phyloP scores from a whole-genome alignment of 2,888 invertebrate species.

The Caradrina kadenii region DNA sequence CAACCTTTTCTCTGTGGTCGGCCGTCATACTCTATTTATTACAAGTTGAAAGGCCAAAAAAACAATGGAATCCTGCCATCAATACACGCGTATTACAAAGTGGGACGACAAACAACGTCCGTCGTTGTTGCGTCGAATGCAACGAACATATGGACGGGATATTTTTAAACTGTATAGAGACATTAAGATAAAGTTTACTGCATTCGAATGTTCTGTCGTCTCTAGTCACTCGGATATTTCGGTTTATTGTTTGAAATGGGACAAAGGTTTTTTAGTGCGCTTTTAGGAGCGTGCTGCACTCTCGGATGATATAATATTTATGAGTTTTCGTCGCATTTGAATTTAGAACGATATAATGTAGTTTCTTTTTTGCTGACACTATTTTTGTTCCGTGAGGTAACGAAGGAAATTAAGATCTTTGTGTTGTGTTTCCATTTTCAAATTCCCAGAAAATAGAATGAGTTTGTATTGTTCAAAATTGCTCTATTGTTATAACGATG shows the following conservation, averaged over 20 bases:
- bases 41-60: slow-evolving; percentile 52
- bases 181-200: slow-evolving; percentile 86
- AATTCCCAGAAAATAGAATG: slow-evolving; percentile 10
- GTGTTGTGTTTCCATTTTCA: slow-evolving; percentile 15
- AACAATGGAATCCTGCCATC: slow-evolving; percentile 53
- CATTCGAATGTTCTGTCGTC: slow-evolving; percentile 71
- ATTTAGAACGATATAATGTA: slow-evolving; percentile 61
- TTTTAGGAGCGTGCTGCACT: slow-evolving; percentile 78
- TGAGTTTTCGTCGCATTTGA: slow-evolving; percentile 74
- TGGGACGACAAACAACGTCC: slow-evolving; percentile 60
- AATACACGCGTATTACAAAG: slow-evolving; percentile 62
- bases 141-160: slow-evolving; percentile 80
- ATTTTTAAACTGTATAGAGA: slow-evolving; percentile 85
- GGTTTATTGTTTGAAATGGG: slow-evolving; percentile 86
- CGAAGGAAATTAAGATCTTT: slow-evolving; percentile 38
- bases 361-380: slow-evolving; percentile 47
- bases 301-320: slow-evolving; percentile 79
- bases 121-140: slow-evolving; percentile 63
- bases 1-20: slow-evolving; percentile 42
- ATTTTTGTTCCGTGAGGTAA: slow-evolving; percentile 45
- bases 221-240: slow-evolving; percentile 71
- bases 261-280: slow-evolving; percentile 86
- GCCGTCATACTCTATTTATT: slow-evolving; percentile 42
- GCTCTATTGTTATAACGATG: slow-evolving; percentile 12
- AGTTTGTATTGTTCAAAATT: slow-evolving; percentile 1